Percentiles rank a stretch among this genome's conserved stretches.
These are phyloP conservation scores for Drosophila lutescens DNA, from an alignment of 2,888 invertebrate genomes.

Conservation along the genomic window DNA sequence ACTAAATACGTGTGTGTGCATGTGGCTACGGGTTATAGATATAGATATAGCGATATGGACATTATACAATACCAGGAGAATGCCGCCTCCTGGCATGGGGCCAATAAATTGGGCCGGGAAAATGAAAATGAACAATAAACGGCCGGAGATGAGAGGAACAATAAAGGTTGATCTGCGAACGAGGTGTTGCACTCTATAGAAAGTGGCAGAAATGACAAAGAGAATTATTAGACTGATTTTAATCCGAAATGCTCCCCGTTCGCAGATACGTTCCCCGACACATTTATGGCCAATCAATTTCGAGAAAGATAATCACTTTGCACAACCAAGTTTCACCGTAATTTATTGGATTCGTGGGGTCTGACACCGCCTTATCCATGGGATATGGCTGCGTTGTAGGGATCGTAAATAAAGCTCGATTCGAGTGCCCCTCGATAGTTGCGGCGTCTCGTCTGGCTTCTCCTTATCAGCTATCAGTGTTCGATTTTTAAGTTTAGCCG, in stretches of 20 bases:
- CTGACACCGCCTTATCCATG: conserved; percentile 52
- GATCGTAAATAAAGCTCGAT: conserved; percentile 40
- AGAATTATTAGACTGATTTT: conserved; percentile 3
- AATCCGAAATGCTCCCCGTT: not conserved
- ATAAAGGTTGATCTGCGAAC: conserved; percentile 35
- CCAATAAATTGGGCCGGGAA: conserved; percentile 64
- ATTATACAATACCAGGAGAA: conserved; percentile 60
- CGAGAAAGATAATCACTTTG: conserved; percentile 21
- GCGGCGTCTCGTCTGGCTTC: conserved; percentile 27
- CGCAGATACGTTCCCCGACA: not conserved
- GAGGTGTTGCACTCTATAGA: conserved; percentile 35
- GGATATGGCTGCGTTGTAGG: conserved; percentile 13
- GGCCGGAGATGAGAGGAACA: conserved; percentile 39
- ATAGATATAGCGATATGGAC: conserved; percentile 59
- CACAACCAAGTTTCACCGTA: conserved; percentile 35
- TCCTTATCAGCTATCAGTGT: conserved; percentile 35
- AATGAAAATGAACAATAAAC: conserved; percentile 52
- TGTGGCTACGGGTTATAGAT: conserved; percentile 21
- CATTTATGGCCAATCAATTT: conserved; percentile 19
- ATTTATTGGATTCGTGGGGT: conserved; percentile 66
- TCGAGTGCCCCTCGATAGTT: conserved; percentile 36
- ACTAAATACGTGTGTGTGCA: conserved; percentile 5
- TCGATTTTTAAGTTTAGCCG: conserved; percentile 12
- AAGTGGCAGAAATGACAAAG: conserved; percentile 8
- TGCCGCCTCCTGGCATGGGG: conserved; percentile 71